These are phyloP conservation scores for Hydriomena furcata DNA, from an alignment of 2,888 invertebrate species.

Conservation along the genomic window DNA sequence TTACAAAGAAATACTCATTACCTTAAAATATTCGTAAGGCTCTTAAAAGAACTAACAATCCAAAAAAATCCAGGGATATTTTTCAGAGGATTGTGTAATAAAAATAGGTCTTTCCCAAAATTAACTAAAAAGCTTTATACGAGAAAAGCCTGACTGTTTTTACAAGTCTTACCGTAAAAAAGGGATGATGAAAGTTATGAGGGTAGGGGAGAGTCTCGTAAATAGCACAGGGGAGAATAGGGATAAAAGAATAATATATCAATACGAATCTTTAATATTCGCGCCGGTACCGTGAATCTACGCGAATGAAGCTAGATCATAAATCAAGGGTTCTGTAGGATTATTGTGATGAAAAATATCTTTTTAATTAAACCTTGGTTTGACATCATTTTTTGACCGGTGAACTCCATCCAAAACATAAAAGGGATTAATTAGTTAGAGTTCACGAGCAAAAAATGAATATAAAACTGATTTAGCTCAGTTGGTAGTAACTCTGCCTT, in stretches of 20 bases:
- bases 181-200: constrained; percentile 78
- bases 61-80: not conserved
- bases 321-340: constrained; percentile 67
- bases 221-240: constrained; percentile 78
- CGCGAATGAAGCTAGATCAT: constrained; percentile 74
- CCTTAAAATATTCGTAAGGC: too few relatives aligned
- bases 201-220: constrained; percentile 77
- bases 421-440: too few relatives aligned
- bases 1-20: too few relatives aligned
- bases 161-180: constrained; percentile 76
- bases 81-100: constrained; percentile 18
- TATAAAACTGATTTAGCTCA: too few relatives aligned
- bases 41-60: too few relatives aligned
- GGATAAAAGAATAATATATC: constrained; percentile 84
- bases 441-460: too few relatives aligned
- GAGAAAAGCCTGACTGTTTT: constrained; percentile 63
- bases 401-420: too few relatives aligned
- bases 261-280: constrained; percentile 83
- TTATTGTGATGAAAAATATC: constrained; percentile 38
- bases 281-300: constrained; percentile 78
- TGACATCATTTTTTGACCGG: too few relatives aligned
- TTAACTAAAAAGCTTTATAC: constrained; percentile 58
- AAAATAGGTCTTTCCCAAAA: constrained; percentile 46
- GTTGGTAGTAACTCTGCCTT: too few relatives aligned
- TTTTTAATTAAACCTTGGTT: not conserved